These are phyloP conservation scores for Charaxes varanes DNA, from an alignment of 1,140 invertebrate species.

Conservation along the genomic window DNA sequence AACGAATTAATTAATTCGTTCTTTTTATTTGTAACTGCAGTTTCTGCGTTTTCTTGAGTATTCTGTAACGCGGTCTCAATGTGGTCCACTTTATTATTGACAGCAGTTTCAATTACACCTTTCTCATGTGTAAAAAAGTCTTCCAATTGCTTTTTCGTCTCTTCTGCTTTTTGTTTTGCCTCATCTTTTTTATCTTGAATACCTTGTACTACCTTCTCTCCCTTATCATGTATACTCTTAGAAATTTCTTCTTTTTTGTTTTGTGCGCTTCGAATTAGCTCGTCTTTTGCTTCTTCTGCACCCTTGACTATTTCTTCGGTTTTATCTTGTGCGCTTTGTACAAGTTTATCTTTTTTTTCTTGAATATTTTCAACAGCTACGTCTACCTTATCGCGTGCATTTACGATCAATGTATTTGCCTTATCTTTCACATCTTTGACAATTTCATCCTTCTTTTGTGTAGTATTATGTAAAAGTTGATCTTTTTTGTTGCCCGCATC, in stretches of 20 bases:
- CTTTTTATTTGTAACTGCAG: conserved; percentile 31
- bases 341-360: conserved; percentile 22
- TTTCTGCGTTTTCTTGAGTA: conserved; percentile 27
- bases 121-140: conserved; percentile 26
- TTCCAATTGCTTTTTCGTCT: conserved; percentile 27
- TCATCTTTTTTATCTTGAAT: conserved; percentile 25
- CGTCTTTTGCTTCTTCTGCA: conserved; percentile 6
- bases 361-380: conserved; percentile 17
- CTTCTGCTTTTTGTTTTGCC: conserved; percentile 16
- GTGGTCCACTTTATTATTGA: conserved; percentile 31
- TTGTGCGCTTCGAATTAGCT: conserved; percentile 8
- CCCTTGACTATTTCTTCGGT: conserved; percentile 5
- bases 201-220: conserved; percentile 10
- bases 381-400: conserved; percentile 19
- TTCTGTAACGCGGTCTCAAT: conserved; percentile 29
- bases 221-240: conserved; percentile 14
- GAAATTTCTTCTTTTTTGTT: conserved; percentile 1
- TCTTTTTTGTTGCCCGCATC: conserved; percentile 25
- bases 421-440: conserved; percentile 10
- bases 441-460: conserved; percentile 19
- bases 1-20: conserved; percentile 32
- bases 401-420: conserved; percentile 13
- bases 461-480: conserved; percentile 17
- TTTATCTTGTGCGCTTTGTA: conserved; percentile 7
- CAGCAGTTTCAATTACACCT: conserved; percentile 22